A percentile compares a stretch with the other conserved stretches of the same genome.
These are phyloP conservation scores for Magallana ariakensis DNA, from an alignment of 1,140 invertebrate genomes.

Conservation along the genomic window DNA sequence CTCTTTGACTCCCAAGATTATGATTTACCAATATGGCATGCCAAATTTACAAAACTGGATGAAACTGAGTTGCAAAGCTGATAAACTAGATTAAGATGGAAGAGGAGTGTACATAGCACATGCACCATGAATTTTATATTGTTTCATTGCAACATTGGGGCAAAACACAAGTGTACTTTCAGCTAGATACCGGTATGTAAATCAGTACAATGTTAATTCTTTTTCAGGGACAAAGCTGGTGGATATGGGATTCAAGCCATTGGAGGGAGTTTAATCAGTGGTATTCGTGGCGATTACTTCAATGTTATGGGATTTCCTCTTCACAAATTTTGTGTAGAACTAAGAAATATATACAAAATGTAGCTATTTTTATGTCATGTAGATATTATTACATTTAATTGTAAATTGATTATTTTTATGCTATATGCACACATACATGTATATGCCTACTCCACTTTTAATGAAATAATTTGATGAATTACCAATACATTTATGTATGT, in stretches of 20 bases:
- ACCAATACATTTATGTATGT: no score
- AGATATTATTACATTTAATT: background rate
- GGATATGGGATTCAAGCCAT: slow-evolving; percentile 95
- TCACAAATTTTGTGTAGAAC: slow-evolving; percentile 86
- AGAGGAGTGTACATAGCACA: no score
- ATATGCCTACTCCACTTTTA: background rate
- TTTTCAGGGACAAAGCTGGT: slow-evolving; percentile 93
- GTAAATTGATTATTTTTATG: background rate
- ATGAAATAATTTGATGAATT: background rate
- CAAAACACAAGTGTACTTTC: no score
- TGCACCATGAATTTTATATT: no score
- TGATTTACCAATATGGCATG: no score
- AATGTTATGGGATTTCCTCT: slow-evolving; percentile 96
- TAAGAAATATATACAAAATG: slow-evolving; percentile 76
- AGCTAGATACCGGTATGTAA: no score
- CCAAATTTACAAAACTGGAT: no score
- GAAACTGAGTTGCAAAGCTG: no score
- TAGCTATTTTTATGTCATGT: background rate
- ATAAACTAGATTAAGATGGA: no score
- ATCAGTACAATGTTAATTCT: slow-evolving; percentile 5
- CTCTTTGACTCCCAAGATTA: no score
- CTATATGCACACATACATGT: background rate
- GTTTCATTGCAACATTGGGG: no score
- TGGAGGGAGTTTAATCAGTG: slow-evolving; percentile 91
- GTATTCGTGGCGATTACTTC: slow-evolving; percentile 94